Evolutionary conservation across 64 coral and sea anemone species (phyloP).

Genomic region (Montipora sp.): DNA sequence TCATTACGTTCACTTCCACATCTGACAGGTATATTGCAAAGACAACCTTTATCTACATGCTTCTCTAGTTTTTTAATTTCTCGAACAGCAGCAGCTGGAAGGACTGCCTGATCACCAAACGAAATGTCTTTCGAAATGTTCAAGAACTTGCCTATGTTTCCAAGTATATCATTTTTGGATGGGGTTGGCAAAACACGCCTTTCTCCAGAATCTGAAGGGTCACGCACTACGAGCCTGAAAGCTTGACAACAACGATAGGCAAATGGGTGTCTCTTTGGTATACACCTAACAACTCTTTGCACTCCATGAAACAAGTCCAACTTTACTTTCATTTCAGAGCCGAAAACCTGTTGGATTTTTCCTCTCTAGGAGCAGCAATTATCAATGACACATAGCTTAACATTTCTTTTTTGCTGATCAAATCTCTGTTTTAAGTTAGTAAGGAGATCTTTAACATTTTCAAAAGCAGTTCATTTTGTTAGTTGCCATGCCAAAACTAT

Average conservation of each 20-base stretch:
- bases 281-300: slow-evolving; percentile 21
- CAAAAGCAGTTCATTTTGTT: neutral
- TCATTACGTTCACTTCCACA: slow-evolving; percentile 65
- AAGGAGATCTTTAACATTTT: slow-evolving; percentile 48
- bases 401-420: slow-evolving; percentile 18
- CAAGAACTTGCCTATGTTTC: slow-evolving; percentile 40
- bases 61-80: slow-evolving; percentile 60
- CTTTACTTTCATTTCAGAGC: slow-evolving; percentile 40
- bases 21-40: slow-evolving; percentile 53
- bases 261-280: slow-evolving; percentile 64
- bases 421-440: slow-evolving; percentile 22
- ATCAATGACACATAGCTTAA: slow-evolving; percentile 56
- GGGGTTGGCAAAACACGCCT: slow-evolving; percentile 52
- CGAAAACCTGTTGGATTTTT: slow-evolving; percentile 48
- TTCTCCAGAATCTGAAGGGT: slow-evolving; percentile 43
- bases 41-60: slow-evolving; percentile 55
- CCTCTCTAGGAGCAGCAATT: slow-evolving; percentile 47
- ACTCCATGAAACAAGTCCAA: slow-evolving; percentile 25
- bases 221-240: slow-evolving; percentile 39
- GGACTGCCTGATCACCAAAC: slow-evolving; percentile 15
- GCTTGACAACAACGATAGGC: slow-evolving; percentile 52
- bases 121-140: slow-evolving; percentile 56
- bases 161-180: slow-evolving; percentile 1
- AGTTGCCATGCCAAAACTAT: slow-evolving; percentile 31
- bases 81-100: slow-evolving; percentile 19